phyloP scores from a whole-genome alignment of 2,113 vertebrate species.

The Centrocercus urophasianus region DNA sequence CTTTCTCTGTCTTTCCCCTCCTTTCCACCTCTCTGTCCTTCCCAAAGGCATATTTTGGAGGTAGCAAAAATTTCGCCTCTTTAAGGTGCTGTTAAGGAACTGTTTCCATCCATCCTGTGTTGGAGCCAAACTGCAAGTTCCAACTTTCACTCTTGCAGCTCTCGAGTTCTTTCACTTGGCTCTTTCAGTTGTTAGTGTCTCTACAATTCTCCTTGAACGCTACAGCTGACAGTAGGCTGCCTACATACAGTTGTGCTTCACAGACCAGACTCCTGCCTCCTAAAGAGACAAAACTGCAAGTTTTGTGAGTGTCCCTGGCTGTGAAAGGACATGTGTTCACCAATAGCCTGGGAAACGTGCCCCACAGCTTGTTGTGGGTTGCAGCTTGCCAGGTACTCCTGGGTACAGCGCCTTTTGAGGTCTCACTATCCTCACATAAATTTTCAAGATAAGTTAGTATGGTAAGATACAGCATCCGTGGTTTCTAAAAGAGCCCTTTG shows the following conservation, averaged over 20 bases:
- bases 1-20: background rate
- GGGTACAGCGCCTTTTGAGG: background rate
- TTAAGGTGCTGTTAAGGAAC: background rate
- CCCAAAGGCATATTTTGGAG: background rate
- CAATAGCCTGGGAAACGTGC: background rate
- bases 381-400: background rate
- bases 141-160: background rate
- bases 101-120: background rate
- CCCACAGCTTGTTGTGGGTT: background rate
- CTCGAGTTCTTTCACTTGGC: conserved; percentile 2
- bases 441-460: background rate
- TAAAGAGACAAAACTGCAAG: conserved; percentile 3
- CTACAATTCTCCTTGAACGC: background rate
- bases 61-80: background rate
- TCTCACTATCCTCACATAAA: background rate
- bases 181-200: background rate
- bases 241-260: background rate
- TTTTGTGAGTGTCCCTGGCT: background rate
- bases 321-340: background rate
- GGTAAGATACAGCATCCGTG: background rate
- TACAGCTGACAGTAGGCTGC: background rate
- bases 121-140: background rate
- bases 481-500: background rate
- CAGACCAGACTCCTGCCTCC: background rate
- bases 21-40: background rate